A percentile compares a stretch with the other conserved stretches of the same genome.
phyloP scores from a whole-genome alignment of 2,113 vertebrate genomes.

The Chelonoidis abingdonii region DNA sequence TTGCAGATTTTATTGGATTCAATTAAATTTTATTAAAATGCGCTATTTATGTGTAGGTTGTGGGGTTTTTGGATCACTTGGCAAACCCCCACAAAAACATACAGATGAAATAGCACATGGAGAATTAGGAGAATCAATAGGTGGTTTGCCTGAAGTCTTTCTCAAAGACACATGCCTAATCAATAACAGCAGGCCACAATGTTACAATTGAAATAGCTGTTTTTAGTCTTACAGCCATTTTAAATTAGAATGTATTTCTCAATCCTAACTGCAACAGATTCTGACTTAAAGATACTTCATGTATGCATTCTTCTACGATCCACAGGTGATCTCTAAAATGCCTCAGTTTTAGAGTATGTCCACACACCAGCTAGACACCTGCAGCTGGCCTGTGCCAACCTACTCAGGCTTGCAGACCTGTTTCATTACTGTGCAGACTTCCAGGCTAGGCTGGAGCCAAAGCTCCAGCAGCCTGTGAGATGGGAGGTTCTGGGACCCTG shows the following conservation, averaged over 20 bases:
- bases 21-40: background rate
- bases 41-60: background rate
- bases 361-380: background rate
- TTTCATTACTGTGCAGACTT: background rate
- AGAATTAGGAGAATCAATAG: rapidly evolving
- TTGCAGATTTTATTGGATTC: background rate
- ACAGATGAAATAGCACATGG: rapidly evolving
- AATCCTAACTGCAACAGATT: background rate
- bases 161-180: background rate
- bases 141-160: background rate
- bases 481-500: too few relatives aligned
- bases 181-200: rapidly evolving
- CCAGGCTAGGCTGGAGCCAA: too few relatives aligned
- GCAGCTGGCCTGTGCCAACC: too few relatives aligned
- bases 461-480: too few relatives aligned
- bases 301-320: background rate
- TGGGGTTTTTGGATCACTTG: background rate
- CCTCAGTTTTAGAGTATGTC: background rate
- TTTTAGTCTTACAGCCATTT: background rate
- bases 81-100: background rate
- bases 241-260: background rate
- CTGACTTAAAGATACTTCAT: background rate
- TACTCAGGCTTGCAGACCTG: too few relatives aligned
- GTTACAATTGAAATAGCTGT: rapidly evolving
- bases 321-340: background rate